phyloP scores from a whole-genome alignment of 2,797 vertebrate genomes.

The Trematomus bernacchii region DNA sequence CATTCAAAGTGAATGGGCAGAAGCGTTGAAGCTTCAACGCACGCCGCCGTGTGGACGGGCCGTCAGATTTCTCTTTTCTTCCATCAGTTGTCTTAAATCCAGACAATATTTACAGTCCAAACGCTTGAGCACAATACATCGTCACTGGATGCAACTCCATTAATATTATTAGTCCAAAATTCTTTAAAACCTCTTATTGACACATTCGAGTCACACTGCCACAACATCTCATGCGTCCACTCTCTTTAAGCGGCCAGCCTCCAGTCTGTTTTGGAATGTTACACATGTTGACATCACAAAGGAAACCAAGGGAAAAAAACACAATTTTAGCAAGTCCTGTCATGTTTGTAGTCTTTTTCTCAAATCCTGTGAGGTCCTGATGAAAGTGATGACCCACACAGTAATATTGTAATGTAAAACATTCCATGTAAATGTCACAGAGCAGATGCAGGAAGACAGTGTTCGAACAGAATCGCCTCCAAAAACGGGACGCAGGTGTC shows the following conservation, averaged over 20 bases:
- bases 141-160: conserved; percentile 11
- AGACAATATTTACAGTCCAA: conserved; percentile 59
- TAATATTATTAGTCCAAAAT: conserved; percentile 9
- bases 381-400: conserved; percentile 28
- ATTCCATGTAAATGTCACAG: conserved; percentile 39
- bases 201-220: conserved; percentile 22
- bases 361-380: conserved; percentile 10
- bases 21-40: too few species aligned
- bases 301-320: conserved; percentile 5
- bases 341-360: conserved; percentile 34
- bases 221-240: conserved; percentile 38
- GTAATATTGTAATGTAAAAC: conserved; percentile 43
- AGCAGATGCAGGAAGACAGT: conserved; percentile 74
- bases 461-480: conserved; percentile 56
- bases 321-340: conserved; percentile 17
- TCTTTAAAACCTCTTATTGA: conserved; percentile 31
- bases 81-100: conserved; percentile 30
- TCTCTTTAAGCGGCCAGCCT: conserved; percentile 26
- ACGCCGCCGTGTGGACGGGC: too few species aligned
- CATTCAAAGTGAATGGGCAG: too few species aligned
- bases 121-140: conserved; percentile 7
- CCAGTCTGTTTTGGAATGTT: conserved; percentile 76
- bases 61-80: conserved; percentile 28
- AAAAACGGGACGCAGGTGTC: conserved; percentile 67
- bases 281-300: conserved; percentile 44